Base-by-base conservation (phyloP, 2,888 invertebrate species). In the Neoascia interrupta region DNA sequence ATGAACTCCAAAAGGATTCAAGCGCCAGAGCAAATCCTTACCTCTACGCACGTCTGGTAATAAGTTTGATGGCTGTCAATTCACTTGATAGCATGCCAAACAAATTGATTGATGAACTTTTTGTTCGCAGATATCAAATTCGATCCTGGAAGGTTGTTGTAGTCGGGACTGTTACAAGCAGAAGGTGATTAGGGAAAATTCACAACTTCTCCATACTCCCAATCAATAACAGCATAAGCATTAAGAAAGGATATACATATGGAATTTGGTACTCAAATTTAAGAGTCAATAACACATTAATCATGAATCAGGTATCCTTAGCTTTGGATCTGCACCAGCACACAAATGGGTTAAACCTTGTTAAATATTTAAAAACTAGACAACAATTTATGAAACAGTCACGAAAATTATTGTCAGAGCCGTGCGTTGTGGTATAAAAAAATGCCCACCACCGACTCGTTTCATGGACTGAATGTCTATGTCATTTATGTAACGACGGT, bases 61-160 rank as follows among this genome's bases (percentile, higher is more conserved):
- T 41, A 31, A 23, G 13, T 26, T 26, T 26, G 28, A 39, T 34
- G 43, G 43, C 45, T 54, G 26, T 15, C 64, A 41, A 66, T 53
- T 21, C 45, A 31, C 28, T 37, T 28, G 45, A 45, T 23, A 31
- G 53, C 31, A 43, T 34, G 45, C 26, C 45, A 54, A 43, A 53
- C 28, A 34, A 51, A 37, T 66, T 64, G 63, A 63, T 51, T 19
- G 51, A 63, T 51, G 63, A n/a, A 23, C 18, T 5, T 36, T 36
- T 36, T 64, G 8, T 26, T 41, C 19, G n/a, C 6, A n/a, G 18
- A 37, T 36, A 21, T 8, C 15, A 61, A 61, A 37, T 39, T 26
- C 11, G 11, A 47, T 61, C 18, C 8, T 4, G n/a, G n/a, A n/a
- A n/a, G n/a, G n/a, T n/a, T n/a, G n/a, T n/a, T n/a, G n/a, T n/a